These are phyloP conservation scores for Tichodroma muraria DNA, from an alignment of 2,113 vertebrate species.

Conservation along the genomic window DNA sequence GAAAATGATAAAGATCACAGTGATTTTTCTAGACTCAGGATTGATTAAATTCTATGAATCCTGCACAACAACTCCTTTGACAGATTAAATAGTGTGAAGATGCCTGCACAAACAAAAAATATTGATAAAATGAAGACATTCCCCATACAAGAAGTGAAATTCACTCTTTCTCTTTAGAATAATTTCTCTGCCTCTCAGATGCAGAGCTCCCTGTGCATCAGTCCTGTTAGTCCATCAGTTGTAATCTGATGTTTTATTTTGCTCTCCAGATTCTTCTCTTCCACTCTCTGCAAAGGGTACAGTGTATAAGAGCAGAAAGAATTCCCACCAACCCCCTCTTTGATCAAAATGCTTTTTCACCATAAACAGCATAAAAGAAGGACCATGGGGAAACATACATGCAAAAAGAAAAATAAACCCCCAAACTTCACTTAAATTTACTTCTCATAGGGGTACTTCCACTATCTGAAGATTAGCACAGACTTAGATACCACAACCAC, in stretches of 20 bases:
- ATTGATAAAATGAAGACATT: neutral
- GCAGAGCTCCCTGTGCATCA: neutral
- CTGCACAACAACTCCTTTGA: neutral
- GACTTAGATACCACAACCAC: neutral
- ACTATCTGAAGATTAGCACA: neutral
- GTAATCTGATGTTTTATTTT: neutral
- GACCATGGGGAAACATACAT: fast-evolving
- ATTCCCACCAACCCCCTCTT: neutral
- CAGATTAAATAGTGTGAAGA: neutral
- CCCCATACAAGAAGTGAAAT: neutral
- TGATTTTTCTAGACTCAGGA: neutral
- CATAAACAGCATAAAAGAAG: neutral
- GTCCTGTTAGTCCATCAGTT: neutral
- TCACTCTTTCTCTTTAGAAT: neutral
- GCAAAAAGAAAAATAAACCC: neutral
- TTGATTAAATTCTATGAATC: neutral
- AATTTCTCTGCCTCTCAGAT: neutral
- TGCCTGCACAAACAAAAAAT: neutral
- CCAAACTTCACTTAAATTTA: neutral
- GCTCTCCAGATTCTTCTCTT: neutral
- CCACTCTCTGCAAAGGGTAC: neutral
- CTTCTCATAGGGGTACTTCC: neutral
- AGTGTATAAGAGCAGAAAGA: neutral
- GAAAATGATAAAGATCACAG: neutral
- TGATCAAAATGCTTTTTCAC: neutral